A percentile compares a stretch with the other conserved stretches of the same genome.
These are phyloP conservation scores for Caenorhabditis auriculariae DNA, from an alignment of 2,888 invertebrate species.

Conservation along the genomic window DNA sequence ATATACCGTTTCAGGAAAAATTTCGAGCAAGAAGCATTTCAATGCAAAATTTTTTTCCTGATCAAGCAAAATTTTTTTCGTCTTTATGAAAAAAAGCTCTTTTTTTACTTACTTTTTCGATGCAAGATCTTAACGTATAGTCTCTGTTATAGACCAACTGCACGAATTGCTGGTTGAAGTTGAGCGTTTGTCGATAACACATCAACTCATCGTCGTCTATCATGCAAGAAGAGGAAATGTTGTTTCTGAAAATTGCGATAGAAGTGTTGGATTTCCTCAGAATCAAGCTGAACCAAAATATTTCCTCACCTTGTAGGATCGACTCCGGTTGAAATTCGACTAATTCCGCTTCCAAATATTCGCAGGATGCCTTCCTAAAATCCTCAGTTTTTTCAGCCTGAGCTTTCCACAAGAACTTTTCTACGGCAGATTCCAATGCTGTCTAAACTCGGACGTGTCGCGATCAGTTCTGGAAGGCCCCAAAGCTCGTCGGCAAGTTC, in stretches of 20 bases:
- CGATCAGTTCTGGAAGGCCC: constrained; percentile 45
- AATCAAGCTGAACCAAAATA: not conserved
- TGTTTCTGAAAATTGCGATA: constrained; percentile 38
- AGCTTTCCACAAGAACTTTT: constrained; percentile 11
- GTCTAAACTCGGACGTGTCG: constrained; percentile 41
- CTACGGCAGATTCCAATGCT: constrained; percentile 42
- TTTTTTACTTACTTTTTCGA: constrained; percentile 6
- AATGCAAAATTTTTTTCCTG: not conserved
- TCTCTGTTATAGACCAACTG: constrained; percentile 49
- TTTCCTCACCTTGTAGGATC: constrained; percentile 33
- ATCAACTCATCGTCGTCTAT: constrained; percentile 48
- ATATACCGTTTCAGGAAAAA: not conserved
- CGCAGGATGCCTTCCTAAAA: constrained; percentile 32
- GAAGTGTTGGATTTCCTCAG: not conserved
- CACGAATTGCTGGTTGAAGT: constrained; percentile 45
- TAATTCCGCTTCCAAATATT: constrained; percentile 57
- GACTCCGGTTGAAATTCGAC: constrained; percentile 34
- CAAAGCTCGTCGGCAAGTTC: constrained; percentile 56
- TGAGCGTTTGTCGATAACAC: constrained; percentile 47
- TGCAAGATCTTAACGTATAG: constrained; percentile 45
- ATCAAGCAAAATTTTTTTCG: not conserved
- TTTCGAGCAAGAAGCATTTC: not conserved
- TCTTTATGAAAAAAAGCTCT: not conserved
- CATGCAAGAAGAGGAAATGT: constrained; percentile 46
- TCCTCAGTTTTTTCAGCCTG: not conserved